Percentiles rank a stretch among this genome's conserved stretches.
Conservation (phyloP, 2,113 vertebrate genomes). For the Cranoglanis bouderius region DNA sequence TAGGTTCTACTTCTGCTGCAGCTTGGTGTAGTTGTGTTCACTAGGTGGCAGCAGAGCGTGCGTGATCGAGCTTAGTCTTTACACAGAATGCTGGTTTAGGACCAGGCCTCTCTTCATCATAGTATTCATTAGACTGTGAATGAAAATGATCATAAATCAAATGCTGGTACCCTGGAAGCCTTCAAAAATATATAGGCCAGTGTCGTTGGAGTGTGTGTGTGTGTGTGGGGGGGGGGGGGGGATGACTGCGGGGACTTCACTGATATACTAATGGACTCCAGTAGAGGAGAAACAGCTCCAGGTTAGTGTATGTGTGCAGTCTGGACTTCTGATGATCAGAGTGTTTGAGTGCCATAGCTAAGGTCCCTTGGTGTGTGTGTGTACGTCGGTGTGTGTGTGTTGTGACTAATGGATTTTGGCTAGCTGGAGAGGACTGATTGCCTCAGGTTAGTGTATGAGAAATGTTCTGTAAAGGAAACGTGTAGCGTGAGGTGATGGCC, state of each 20-base stretch:
- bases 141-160: constrained; percentile 1
- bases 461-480: constrained; percentile 11
- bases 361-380: neutral
- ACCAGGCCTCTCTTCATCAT: neutral
- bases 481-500: neutral
- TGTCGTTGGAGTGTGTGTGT: neutral
- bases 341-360: neutral
- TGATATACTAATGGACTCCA: constrained; percentile 6
- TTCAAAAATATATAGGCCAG: neutral
- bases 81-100: neutral
- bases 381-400: neutral
- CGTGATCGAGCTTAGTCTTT: neutral
- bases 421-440: neutral
- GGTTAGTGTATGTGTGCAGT: neutral
- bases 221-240: neutral
- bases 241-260: neutral
- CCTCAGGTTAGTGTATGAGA: constrained; percentile 20
- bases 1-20: neutral
- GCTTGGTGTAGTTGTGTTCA: constrained; percentile 45
- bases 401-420: constrained; percentile 22
- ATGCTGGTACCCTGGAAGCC: neutral
- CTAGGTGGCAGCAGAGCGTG: constrained; percentile 65
- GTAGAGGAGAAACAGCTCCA: neutral
- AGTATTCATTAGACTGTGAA: constrained; percentile 15
- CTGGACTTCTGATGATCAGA: neutral